These are phyloP conservation scores for Rhipidura dahli DNA, from an alignment of 2,113 vertebrate genomes.

Conservation along the genomic window DNA sequence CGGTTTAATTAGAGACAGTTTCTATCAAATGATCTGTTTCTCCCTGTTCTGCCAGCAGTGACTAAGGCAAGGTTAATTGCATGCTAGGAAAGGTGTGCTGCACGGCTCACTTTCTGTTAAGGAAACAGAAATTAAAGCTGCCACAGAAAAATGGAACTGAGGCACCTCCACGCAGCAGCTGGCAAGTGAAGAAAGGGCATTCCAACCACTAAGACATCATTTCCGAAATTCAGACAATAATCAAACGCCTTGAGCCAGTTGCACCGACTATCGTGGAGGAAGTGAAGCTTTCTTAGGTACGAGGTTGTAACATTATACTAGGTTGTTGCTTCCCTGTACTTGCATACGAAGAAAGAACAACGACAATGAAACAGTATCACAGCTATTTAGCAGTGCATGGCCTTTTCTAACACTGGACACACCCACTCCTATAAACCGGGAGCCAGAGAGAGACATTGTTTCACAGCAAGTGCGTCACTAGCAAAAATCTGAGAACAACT, in stretches of 20 bases:
- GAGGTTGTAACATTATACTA: not conserved
- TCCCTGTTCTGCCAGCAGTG: not conserved
- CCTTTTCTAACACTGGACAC: not conserved
- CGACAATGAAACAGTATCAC: not conserved
- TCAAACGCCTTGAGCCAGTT: not conserved
- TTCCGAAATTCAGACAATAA: not conserved
- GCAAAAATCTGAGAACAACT: not conserved
- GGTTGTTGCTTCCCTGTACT: not conserved
- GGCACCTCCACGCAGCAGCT: not conserved
- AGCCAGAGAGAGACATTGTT: not conserved
- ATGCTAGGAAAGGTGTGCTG: not conserved
- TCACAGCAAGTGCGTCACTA: not conserved
- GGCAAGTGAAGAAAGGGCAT: not conserved
- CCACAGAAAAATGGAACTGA: not conserved
- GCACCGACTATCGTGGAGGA: accelerated
- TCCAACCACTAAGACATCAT: not conserved
- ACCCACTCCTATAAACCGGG: not conserved
- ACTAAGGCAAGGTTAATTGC: not conserved
- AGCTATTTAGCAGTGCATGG: not conserved
- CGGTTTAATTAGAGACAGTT: not conserved
- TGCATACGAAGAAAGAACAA: not conserved
- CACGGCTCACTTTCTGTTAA: not conserved
- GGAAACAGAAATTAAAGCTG: not conserved
- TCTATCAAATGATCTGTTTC: not conserved
- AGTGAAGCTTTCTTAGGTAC: not conserved